Evolutionary conservation across 2,113 vertebrate genomes (phyloP).

Genomic region (Pollimyrus isidori): DNA sequence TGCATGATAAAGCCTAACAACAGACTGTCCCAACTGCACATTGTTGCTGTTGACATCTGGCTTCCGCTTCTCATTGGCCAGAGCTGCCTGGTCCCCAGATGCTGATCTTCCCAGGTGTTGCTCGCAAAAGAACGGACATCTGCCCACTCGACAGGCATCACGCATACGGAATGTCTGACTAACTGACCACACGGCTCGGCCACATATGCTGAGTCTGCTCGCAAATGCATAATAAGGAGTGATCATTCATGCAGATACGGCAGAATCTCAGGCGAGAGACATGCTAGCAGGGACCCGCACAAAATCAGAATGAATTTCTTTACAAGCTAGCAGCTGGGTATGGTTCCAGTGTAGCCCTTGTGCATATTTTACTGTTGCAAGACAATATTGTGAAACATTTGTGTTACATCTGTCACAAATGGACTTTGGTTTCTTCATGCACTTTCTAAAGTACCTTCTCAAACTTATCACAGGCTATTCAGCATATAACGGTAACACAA

Average conservation of each 20-base stretch:
- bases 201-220: constrained; percentile 21
- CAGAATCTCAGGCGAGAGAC: neutral
- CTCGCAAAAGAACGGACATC: constrained; percentile 31
- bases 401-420: neutral
- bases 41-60: neutral
- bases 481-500: neutral
- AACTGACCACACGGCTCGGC: constrained; percentile 38
- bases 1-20: neutral
- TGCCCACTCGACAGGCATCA: constrained; percentile 35
- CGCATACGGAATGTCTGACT: constrained; percentile 37
- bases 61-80: constrained; percentile 7
- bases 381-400: neutral
- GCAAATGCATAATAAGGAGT: neutral
- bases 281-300: neutral
- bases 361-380: neutral
- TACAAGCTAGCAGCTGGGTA: neutral
- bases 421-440: neutral
- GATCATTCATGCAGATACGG: neutral
- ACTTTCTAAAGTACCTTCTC: neutral
- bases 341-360: neutral
- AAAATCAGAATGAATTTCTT: neutral
- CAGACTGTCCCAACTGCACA: neutral
- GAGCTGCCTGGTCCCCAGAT: constrained; percentile 37
- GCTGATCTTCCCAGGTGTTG: constrained; percentile 22
- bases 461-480: neutral